These are phyloP conservation scores for Pemphigus obesinymphae DNA, from an alignment of 1,140 invertebrate species.

Conservation along the genomic window DNA sequence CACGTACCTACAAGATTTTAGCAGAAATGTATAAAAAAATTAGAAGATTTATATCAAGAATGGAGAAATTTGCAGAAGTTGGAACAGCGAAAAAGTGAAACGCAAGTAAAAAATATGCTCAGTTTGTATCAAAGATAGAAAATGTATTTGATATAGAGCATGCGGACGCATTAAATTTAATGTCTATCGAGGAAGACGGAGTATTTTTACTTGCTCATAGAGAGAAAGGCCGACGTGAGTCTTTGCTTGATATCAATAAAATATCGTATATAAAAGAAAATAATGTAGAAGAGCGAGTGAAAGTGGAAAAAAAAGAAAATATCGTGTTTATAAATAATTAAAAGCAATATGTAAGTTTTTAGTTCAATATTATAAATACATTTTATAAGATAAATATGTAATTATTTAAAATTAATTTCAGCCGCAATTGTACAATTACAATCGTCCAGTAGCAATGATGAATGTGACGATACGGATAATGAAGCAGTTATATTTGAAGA, in stretches of 20 bases:
- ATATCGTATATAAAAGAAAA: no score
- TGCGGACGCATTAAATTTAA: conserved; percentile 44
- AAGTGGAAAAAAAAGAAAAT: background rate
- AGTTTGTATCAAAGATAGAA: conserved; percentile 43
- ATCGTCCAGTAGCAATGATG: background rate
- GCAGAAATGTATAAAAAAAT: conserved; percentile 41
- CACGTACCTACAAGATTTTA: conserved; percentile 13
- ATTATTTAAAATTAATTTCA: background rate
- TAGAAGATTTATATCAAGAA: conserved; percentile 40
- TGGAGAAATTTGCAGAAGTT: no score
- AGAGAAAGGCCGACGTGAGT: conserved; percentile 31
- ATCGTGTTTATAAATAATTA: background rate
- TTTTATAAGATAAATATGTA: no score
- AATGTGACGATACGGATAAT: background rate
- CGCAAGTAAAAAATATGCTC: conserved; percentile 35
- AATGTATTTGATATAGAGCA: conserved; percentile 47
- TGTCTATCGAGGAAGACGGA: conserved; percentile 43
- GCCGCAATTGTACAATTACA: background rate
- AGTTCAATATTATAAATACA: no score
- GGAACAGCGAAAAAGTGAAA: conserved; percentile 14
- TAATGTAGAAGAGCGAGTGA: background rate
- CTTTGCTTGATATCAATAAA: background rate
- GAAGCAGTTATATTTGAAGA: background rate
- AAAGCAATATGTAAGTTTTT: background rate
- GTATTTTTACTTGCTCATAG: conserved; percentile 43